Evolutionary conservation across 2,797 vertebrate genomes (phyloP).

Genomic region (Hippocampus kuda): DNA sequence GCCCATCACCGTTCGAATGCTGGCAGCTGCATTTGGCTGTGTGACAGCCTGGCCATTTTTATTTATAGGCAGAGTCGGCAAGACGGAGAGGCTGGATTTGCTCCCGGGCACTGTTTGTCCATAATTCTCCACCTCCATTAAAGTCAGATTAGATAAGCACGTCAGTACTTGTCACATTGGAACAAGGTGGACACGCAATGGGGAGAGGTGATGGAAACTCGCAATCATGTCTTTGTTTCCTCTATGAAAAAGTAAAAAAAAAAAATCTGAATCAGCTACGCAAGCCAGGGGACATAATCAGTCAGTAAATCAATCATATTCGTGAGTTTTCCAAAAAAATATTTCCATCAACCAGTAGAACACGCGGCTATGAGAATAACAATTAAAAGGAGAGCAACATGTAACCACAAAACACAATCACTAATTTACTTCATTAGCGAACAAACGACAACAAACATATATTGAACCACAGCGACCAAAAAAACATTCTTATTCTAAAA

Average conservation of each 20-base stretch:
- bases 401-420: too few relatives aligned
- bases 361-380: too few relatives aligned
- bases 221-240: not conserved
- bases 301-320: too few relatives aligned
- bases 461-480: too few relatives aligned
- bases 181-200: not conserved
- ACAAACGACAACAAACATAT: too few relatives aligned
- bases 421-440: too few relatives aligned
- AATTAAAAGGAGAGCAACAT: too few relatives aligned
- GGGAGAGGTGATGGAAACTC: too few relatives aligned
- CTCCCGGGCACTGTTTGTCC: not conserved
- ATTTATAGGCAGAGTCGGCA: conserved; percentile 1
- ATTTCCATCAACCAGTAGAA: too few relatives aligned
- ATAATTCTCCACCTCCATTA: not conserved
- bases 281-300: not conserved
- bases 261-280: not conserved
- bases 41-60: not conserved
- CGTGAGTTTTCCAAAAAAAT: too few relatives aligned
- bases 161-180: not conserved
- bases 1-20: not conserved
- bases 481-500: too few relatives aligned
- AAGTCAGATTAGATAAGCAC: conserved; percentile 3
- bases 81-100: not conserved
- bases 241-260: not conserved
- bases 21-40: not conserved